Evolutionary conservation across 2,113 vertebrate genomes (phyloP), one percentile per base, ranked within the genome.

Genomic region (Narcine bancroftii): DNA sequence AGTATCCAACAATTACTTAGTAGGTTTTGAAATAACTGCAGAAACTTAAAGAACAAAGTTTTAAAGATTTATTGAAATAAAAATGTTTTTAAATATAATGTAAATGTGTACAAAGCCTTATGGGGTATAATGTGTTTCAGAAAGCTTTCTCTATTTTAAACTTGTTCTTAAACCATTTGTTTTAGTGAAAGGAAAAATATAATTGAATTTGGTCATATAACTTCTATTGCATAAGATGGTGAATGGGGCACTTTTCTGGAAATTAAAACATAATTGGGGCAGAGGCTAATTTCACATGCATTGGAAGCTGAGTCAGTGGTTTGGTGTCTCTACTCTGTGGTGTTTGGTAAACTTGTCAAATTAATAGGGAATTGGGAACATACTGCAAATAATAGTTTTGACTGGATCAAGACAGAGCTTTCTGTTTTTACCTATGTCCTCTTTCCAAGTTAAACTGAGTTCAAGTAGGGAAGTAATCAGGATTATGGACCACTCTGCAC

Each of bases 351-450:
- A 47, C 24, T 36, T 2, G 92, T 76, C 93, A 93, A 94, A 94
- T 95, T 93, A 93, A 94, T 94, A 92, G 92, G 93, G 77, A 92
- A 92, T 93, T 92, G 93, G 92, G 75, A 45, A 83, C 19, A 83
- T 50, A 9, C 6, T 65, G 19, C 17, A 63, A 65, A 65, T 89
- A 89, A 63, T 63, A 24, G n/a, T 89, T 63, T n/a, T 63, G 65
- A 89, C 83, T 65, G n/a, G 81, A 65, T 2, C 13, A 26, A 81
- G 45, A 81, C 45, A 45, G 36, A 6, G 9, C 77, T 21, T 29
- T 29, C 33, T 75, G 72, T 39, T 72, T 79, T 77, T 79, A 21
- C 47, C 17, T 45, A 77, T 6, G 19, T 47, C 0, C 10, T 29
- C 50, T 83, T 33, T 83, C 79, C 11, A 83, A 13, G 4, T 53